A percentile compares a stretch with the other conserved stretches of the same genome.
Conservation (phyloP, 2,113 vertebrate genomes). For the Pantherophis guttatus region DNA sequence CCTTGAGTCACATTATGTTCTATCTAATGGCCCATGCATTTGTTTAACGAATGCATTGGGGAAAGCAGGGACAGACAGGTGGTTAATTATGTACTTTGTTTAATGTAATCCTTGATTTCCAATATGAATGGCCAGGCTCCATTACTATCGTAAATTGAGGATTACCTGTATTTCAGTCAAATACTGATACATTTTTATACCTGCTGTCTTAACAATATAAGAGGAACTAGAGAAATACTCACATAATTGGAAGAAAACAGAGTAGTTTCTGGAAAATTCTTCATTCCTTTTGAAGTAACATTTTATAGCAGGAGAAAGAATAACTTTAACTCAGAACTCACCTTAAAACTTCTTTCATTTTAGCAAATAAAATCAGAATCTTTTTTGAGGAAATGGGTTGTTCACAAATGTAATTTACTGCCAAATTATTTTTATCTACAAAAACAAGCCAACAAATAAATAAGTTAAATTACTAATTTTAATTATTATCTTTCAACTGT, state of each 20-base stretch:
- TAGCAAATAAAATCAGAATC: slow-evolving; percentile 1
- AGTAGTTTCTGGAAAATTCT: background rate
- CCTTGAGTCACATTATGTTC: background rate
- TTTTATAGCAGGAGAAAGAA: background rate
- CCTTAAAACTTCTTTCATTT: slow-evolving; percentile 55
- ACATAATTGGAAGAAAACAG: background rate
- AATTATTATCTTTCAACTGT: background rate
- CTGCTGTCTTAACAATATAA: background rate
- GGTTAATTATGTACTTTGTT: background rate
- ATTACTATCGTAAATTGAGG: background rate
- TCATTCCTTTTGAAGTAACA: background rate
- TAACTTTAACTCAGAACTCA: slow-evolving; percentile 34
- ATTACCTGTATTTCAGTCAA: background rate
- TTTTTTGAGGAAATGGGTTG: slow-evolving; percentile 33
- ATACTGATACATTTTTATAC: background rate
- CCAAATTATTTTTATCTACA: slow-evolving; percentile 42
- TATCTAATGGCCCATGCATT: background rate
- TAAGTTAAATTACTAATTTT: background rate
- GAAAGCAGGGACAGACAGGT: background rate
- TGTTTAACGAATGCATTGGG: background rate
- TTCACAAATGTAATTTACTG: slow-evolving; percentile 47
- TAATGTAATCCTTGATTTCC: background rate
- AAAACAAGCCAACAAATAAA: background rate
- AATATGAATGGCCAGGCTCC: background rate
- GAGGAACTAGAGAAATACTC: background rate